phyloP scores from a whole-genome alignment of 2,797 vertebrate genomes.

The Simalia tracyae region DNA sequence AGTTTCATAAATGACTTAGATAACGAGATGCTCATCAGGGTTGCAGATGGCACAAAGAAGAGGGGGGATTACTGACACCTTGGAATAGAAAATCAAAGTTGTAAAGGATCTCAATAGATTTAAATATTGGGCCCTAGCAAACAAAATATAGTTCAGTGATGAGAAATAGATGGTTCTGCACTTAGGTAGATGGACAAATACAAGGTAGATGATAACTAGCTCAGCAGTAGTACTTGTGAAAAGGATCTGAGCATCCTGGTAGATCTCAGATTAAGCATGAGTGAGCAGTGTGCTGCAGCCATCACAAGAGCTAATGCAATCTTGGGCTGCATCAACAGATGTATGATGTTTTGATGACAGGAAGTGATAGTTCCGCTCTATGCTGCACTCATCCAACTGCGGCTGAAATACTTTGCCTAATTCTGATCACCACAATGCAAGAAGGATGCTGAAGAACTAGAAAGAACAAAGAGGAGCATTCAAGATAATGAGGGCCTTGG shows the following conservation, averaged over 20 bases:
- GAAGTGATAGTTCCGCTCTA: not conserved
- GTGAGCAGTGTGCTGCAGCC: not conserved
- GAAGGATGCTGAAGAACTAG: not conserved
- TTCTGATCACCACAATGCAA: not conserved
- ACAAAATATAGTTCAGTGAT: not conserved
- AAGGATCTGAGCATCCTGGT: not conserved
- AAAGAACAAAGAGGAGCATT: not conserved
- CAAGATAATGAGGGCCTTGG: not conserved
- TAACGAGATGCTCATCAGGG: not conserved
- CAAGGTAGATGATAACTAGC: not conserved
- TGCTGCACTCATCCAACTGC: not conserved
- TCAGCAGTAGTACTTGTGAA: not conserved
- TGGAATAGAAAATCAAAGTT: not conserved
- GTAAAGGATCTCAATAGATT: not conserved
- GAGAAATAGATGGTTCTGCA: not conserved
- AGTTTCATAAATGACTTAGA: not conserved
- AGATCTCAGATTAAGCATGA: not conserved
- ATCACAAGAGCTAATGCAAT: not conserved
- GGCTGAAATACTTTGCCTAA: not conserved
- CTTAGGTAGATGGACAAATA: not conserved
- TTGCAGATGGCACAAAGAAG: not conserved
- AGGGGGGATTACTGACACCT: not conserved
- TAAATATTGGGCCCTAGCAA: not conserved
- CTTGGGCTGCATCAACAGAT: not conserved
- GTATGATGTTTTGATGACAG: not conserved